Base-by-base conservation (phyloP, 2,797 vertebrate species). In the Galaxias olidus region DNA sequence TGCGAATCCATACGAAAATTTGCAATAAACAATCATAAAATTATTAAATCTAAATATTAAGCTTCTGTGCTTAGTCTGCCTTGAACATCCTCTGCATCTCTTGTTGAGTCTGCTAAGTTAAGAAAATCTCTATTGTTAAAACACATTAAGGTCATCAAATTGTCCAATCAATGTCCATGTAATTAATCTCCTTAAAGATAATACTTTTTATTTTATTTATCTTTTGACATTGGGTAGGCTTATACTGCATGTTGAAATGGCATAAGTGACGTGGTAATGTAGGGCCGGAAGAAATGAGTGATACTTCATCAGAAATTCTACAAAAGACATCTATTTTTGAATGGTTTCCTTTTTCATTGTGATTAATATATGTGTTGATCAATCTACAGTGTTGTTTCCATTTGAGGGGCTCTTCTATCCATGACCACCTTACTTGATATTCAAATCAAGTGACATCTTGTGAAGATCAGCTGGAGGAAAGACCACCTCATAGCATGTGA, bases 311-410 rank as follows among this genome's bases (percentile, higher is more conserved):
- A 42, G 9, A 66, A 63, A 0, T 66, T 72, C 61, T 59, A 30
- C 59, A 62, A 30, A 78, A 73, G 15, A 10, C 49, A n/a, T 4
- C 40, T 59, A n/a, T 42, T 0, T 84, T 76, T 74, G 64, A 76
- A 49, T 84, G 79, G 80, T 86, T 88, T 89, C 86, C 85, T 74
- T 44, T 45, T 13, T 59, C 18, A 59, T 56, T 11, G 18, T 50
- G 50, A 79, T 83, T 75, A 75, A 72, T 75, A 79, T 79, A 76
- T n/a, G 14, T 61, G 1, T 10, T 78, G 45, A 66, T 48, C 42
- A 68, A 67, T 63, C n/a, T 40, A 46, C 54, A 46, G 18, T 61
- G 11, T 61, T 73, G 62, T 87, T 87, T 83, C 82, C 84, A 72
- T 43, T 1, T 73, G 50, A 83, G 81, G 75, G 84, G 81, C 65